Evolutionary conservation across 2,113 vertebrate genomes (phyloP).

Genomic region (Sterrhoptilus dennistouni): DNA sequence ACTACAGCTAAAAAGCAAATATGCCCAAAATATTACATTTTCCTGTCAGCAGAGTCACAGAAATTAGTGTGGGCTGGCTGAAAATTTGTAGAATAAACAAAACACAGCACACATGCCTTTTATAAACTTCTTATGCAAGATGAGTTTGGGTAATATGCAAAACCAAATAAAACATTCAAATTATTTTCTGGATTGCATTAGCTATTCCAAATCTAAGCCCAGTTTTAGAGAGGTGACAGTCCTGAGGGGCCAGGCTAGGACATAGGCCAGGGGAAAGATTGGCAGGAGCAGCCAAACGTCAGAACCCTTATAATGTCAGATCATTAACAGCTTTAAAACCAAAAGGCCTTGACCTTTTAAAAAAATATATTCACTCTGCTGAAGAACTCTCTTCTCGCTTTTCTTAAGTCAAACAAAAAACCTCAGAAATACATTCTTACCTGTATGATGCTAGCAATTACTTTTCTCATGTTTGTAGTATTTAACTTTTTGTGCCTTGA

Average conservation of each 20-base stretch:
- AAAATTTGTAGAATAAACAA: conserved; percentile 13
- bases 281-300: not conserved
- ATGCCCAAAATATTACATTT: not conserved
- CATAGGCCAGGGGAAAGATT: not conserved
- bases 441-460: not conserved
- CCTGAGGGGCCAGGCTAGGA: not conserved
- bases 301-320: not conserved
- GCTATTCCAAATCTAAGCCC: not conserved
- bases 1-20: not conserved
- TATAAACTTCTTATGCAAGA: not conserved
- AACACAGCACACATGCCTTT: not conserved
- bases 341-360: not conserved
- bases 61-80: not conserved
- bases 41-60: not conserved
- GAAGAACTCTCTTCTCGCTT: not conserved
- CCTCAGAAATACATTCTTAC: not conserved
- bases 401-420: not conserved
- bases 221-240: not conserved
- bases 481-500: not conserved
- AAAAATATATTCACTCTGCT: not conserved
- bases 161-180: not conserved
- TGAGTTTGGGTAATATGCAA: not conserved
- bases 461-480: not conserved
- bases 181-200: not conserved
- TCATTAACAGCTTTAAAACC: not conserved